Evolutionary conservation across 2,113 vertebrate genomes (phyloP), one percentile per base, ranked within the genome.

Genomic region (rat (Rattus norvegicus)): DNA sequence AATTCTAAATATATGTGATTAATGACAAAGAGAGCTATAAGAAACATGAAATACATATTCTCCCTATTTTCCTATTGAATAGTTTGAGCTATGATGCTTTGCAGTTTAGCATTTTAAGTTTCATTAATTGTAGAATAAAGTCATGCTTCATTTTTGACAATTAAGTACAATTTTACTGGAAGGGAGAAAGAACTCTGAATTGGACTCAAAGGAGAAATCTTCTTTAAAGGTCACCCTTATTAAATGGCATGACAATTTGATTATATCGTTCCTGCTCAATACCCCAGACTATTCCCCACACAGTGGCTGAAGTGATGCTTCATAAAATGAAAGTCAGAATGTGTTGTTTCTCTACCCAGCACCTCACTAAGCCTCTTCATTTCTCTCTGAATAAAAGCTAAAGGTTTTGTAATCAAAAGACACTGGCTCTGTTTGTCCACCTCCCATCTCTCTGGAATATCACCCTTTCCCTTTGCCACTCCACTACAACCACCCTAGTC

Each of bases 201-300:
- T 96, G 22, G 43, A 88, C 81, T 97, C 92, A 91, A 85, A 90
- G 92, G 94, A 97, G 80, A 92, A 97, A 97, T 85, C 61, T 90
- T 96, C 95, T 97, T 92, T 97, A 98, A 98, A 98, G 97, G 97
- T 98, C 97, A 98, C 80, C 77, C 97, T 97, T 97, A 94, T 95
- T 96, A 98, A 98, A 97, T 86, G 86, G 88, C 61, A 96, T 93
- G 96, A 96, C 91, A 98, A 97, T 98, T 90, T 97, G 96, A 81
- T 92, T 95, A 95, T 43, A 76, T 96, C 95, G 87, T 84, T 97
- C 77, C 88, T 67, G 96, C 52, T 96, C 61, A 75, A 36, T 36
- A 93, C 63, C 65, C 84, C 52, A 79, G 73, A 87, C 89, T 93
- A 94, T 93, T 97, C 86, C 83, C 91, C 63, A 54, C 59, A 54